A percentile compares a stretch with the other conserved stretches of the same genome.
These are phyloP conservation scores for Delichon dasypus DNA, from an alignment of 2,797 vertebrate species.

Conservation along the genomic window DNA sequence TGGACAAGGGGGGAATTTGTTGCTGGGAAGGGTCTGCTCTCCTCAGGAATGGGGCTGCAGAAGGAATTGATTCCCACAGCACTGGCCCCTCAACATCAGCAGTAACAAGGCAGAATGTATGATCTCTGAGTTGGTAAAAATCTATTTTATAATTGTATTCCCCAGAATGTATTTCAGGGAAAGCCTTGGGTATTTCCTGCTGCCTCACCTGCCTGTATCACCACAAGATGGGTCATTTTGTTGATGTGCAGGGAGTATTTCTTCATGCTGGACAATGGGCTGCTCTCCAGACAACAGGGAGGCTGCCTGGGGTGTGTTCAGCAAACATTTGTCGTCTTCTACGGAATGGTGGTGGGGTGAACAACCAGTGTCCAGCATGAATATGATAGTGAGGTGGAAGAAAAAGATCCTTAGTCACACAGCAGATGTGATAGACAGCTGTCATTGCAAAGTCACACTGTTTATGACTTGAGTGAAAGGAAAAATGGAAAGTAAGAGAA, in stretches of 20 bases:
- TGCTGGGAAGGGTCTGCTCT: background rate
- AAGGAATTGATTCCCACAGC: background rate
- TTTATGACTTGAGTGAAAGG: background rate
- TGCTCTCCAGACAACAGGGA: background rate
- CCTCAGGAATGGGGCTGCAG: rapidly evolving
- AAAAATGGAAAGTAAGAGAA: background rate
- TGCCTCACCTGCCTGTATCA: background rate
- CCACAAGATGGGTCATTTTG: background rate
- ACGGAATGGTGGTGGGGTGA: rapidly evolving
- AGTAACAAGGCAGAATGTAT: background rate
- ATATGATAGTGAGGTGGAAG: background rate
- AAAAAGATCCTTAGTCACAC: background rate
- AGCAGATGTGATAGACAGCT: background rate
- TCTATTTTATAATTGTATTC: background rate
- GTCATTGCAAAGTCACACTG: background rate
- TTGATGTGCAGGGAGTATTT: background rate
- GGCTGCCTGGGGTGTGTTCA: background rate
- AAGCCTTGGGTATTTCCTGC: background rate
- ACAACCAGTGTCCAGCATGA: background rate
- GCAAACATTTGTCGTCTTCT: background rate
- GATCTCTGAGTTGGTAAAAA: background rate
- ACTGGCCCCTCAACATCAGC: background rate
- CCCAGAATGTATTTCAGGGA: background rate
- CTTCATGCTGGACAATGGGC: background rate
- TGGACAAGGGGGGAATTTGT: background rate